Base-by-base conservation (phyloP, 2,888 invertebrate genomes). In the Lasioglossum villosulum region DNA sequence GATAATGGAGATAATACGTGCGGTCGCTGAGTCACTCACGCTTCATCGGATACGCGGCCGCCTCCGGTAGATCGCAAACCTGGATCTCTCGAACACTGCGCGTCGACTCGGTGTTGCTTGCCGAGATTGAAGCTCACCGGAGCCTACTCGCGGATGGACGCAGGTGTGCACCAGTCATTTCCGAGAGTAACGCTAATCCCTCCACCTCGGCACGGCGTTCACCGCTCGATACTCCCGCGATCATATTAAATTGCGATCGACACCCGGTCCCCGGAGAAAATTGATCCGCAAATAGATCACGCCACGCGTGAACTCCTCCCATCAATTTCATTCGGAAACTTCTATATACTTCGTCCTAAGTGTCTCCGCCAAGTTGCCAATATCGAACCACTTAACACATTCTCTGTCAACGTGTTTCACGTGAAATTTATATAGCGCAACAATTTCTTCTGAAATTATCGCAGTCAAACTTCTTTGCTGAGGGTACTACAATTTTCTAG, bases 1-100 rank as follows among this genome's bases (percentile, higher is more conserved):
- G 83, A 89, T 89, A 90, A 90, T 90, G 83, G 82, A 73, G 82
- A 80, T 84, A 90, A 87, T 79, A 72, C 30, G 68, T 63, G 76
- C 30, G 72, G 63, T 48, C 78, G 75, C 14, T 6, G 42, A 42
- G 39, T 75, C 70, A 42, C 80, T 78, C 42, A 37, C 80, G 74
- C 75, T 66, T 37, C 72, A 45, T 39, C 79, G 52, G 70, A 70
- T 82, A 74, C 70, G 45, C 30, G 56, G 66, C 79, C 59, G 66
- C 66, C n/a, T 56, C 39, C 14, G 56, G 34, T 37, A 12, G 72
- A 73, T 81, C 71, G 45, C 34, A 39, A 75, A 82, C 77, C 37
- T 37, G 37, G 66, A 37, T 34, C 34, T 23, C 66, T 68, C 16
- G 63, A 23, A 68, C 66, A 37, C 37, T 37, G 37, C 66, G 37